Evolutionary conservation across 2,888 invertebrate genomes (phyloP).

Genomic region (Eucriotettix oculatus): DNA sequence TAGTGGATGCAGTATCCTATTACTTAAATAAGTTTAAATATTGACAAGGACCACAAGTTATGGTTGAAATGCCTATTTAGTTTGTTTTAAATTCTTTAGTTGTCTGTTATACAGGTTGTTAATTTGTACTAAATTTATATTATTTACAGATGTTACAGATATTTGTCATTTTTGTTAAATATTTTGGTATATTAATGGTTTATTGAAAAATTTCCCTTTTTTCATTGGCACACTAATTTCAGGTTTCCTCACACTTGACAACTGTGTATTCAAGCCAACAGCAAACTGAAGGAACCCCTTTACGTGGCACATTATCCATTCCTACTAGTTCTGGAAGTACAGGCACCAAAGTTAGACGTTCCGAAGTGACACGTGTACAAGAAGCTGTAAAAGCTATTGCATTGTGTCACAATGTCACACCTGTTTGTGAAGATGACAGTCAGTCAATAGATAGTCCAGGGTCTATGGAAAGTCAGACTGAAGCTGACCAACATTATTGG

Average conservation of each 20-base stretch:
- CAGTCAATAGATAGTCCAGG: conserved; percentile 16
- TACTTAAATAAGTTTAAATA: too few species aligned
- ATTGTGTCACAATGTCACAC: conserved; percentile 97
- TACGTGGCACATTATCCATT: neutral
- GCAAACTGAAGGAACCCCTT: neutral
- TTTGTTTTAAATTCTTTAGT: too few species aligned
- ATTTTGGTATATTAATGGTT: too few species aligned
- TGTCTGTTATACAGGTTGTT: too few species aligned
- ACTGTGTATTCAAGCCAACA: conserved; percentile 23
- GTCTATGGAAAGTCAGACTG: conserved; percentile 31
- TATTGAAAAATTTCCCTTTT: too few species aligned
- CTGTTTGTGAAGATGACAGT: conserved; percentile 60
- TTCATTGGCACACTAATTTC: neutral
- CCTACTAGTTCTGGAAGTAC: conserved; percentile 16
- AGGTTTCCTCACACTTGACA: conserved; percentile 31
- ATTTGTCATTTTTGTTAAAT: too few species aligned
- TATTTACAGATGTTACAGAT: too few species aligned
- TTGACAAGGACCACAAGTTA: too few species aligned
- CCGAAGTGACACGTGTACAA: conserved; percentile 60
- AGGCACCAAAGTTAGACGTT: conserved; percentile 36
- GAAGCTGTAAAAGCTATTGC: conserved; percentile 83
- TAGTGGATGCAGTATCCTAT: too few species aligned
- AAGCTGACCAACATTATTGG: conserved; percentile 37
- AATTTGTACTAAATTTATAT: too few species aligned
- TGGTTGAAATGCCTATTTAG: too few species aligned